These are phyloP conservation scores for Meles meles DNA, from an alignment of 2,113 vertebrate genomes.

Conservation along the genomic window DNA sequence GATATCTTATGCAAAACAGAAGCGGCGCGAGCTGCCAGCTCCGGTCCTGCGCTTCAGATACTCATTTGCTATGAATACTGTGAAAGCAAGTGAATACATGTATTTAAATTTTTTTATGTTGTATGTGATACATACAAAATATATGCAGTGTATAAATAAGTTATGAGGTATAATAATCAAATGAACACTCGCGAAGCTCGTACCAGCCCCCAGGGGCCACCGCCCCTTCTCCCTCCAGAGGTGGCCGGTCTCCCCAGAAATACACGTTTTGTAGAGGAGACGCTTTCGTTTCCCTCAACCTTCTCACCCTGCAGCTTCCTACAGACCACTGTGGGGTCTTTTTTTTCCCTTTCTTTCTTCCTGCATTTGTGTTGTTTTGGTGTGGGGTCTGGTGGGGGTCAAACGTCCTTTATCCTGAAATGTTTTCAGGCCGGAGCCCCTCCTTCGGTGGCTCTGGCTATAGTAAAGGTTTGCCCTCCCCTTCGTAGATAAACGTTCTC, in stretches of 20 bases:
- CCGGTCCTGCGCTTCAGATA: conserved; percentile 62
- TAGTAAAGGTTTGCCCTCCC: not conserved
- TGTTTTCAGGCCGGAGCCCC: not conserved
- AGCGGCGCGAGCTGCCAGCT: conserved; percentile 59
- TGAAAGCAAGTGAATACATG: conserved; percentile 64
- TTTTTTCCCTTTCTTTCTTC: not conserved
- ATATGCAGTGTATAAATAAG: conserved; percentile 48
- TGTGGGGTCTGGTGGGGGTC: not conserved
- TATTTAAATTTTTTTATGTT: conserved; percentile 60
- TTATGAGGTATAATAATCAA: conserved; percentile 42
- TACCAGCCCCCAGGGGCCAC: not conserved
- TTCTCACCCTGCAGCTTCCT: not conserved
- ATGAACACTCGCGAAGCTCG: conserved; percentile 7
- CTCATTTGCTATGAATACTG: conserved; percentile 70
- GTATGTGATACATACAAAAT: conserved; percentile 62
- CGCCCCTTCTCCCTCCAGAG: rapidly evolving
- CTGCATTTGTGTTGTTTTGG: not conserved
- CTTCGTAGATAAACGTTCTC: not conserved
- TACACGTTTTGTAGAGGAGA: not conserved
- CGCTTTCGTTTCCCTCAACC: not conserved
- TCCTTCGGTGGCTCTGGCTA: not conserved
- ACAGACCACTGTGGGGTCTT: not conserved
- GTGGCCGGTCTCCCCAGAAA: not conserved
- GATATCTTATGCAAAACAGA: conserved; percentile 60
- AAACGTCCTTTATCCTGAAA: conserved; percentile 2